Conservation (phyloP, 1,140 invertebrate genomes). For the Mesaphorura yosii region DNA sequence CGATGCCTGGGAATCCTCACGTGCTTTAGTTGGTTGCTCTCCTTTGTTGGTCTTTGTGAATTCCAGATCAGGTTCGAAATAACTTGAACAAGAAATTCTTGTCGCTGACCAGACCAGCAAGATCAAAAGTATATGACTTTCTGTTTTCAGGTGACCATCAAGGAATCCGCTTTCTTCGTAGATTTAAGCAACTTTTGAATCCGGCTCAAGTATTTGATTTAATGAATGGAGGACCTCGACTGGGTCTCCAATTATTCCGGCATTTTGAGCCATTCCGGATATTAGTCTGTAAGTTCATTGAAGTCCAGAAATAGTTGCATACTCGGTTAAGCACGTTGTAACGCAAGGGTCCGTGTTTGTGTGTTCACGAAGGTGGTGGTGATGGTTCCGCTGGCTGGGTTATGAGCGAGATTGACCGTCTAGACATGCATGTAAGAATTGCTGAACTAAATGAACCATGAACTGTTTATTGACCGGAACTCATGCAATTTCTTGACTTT, state of each 20-base stretch:
- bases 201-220: constrained; percentile 96
- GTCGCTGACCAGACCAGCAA: too few species aligned
- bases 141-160: constrained; percentile 98
- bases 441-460: background rate
- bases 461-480: background rate
- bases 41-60: constrained; percentile 93
- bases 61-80: constrained; percentile 90
- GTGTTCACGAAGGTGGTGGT: too few species aligned
- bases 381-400: constrained; percentile 92
- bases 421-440: constrained; percentile 76
- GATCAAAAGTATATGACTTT: too few species aligned
- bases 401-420: constrained; percentile 77
- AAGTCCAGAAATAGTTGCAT: too few species aligned
- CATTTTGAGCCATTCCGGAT: constrained; percentile 85
- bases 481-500: background rate
- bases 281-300: too few species aligned
- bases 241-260: constrained; percentile 77
- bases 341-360: too few species aligned
- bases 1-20: constrained; percentile 77
- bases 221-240: constrained; percentile 50
- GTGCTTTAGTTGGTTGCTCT: constrained; percentile 51
- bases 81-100: too few species aligned
- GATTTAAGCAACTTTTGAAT: constrained; percentile 91
- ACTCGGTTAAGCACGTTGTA: too few species aligned
- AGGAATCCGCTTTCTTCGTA: constrained; percentile 85